These are phyloP conservation scores for Clarias batrachus DNA, from an alignment of 2,113 vertebrate genomes.

Conservation along the genomic window DNA sequence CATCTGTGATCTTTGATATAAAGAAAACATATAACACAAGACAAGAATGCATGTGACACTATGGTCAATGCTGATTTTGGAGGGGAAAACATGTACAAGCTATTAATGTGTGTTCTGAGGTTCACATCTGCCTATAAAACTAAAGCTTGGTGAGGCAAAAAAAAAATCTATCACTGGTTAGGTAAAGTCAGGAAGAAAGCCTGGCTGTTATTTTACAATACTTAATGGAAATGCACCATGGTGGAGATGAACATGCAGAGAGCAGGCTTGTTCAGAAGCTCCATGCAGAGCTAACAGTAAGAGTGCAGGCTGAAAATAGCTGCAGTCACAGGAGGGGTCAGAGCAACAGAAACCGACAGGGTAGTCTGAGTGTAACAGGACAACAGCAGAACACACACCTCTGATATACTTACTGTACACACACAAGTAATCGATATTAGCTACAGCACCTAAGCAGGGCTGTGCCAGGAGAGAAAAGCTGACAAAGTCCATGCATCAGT, in stretches of 20 bases:
- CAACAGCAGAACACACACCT: conserved; percentile 34
- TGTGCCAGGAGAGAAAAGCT: conserved; percentile 2
- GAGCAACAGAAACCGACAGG: conserved; percentile 35
- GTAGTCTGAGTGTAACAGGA: conserved; percentile 16
- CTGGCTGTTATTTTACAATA: background rate
- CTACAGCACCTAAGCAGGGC: conserved; percentile 22
- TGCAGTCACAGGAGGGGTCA: conserved; percentile 49
- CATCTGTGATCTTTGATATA: background rate
- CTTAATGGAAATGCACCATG: conserved; percentile 28
- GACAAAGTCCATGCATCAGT: conserved; percentile 12
- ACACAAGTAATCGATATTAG: conserved; percentile 40
- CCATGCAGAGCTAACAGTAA: conserved; percentile 47
- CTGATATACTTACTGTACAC: conserved; percentile 34
- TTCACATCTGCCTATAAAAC: background rate
- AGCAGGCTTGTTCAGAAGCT: conserved; percentile 44
- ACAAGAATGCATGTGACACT: background rate
- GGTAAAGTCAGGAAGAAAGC: background rate
- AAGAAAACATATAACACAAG: background rate
- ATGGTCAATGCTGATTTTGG: background rate
- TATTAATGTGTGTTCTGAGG: background rate
- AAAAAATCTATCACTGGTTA: background rate
- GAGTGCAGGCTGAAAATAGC: conserved; percentile 51
- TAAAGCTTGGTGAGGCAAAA: background rate
- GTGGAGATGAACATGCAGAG: conserved; percentile 23
- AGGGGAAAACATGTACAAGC: background rate